Percentiles rank a stretch among this genome's conserved stretches.
phyloP scores from a whole-genome alignment of 2,113 vertebrate species.

The Hystrix brachyura region DNA sequence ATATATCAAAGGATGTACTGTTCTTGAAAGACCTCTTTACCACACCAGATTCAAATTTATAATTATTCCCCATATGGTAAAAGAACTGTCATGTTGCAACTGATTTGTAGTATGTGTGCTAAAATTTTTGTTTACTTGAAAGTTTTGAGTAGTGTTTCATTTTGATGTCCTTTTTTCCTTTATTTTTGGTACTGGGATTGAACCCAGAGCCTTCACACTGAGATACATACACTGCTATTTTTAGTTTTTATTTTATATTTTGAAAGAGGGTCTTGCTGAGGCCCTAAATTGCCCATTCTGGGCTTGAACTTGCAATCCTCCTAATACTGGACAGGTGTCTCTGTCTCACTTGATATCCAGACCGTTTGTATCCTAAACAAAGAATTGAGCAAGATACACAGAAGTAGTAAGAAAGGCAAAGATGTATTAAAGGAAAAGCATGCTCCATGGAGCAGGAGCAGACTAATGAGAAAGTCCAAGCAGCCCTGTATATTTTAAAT shows the following conservation, averaged over 20 bases:
- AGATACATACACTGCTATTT: not conserved
- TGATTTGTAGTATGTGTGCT: not conserved
- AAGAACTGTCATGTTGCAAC: not conserved
- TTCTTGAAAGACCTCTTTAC: slow-evolving; percentile 32
- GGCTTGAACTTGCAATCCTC: not conserved
- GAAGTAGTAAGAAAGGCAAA: not conserved
- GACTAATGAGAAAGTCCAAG: not conserved
- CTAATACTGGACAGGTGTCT: not conserved
- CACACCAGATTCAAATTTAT: not conserved
- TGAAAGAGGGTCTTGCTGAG: not conserved
- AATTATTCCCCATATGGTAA: not conserved
- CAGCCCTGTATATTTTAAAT: not conserved
- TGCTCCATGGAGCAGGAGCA: not conserved
- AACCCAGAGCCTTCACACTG: not conserved
- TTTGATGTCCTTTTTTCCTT: not conserved
- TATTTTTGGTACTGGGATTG: not conserved
- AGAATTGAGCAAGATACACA: not conserved
- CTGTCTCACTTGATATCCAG: not conserved
- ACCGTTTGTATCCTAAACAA: not conserved
- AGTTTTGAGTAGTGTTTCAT: slow-evolving; percentile 2
- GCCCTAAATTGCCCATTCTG: not conserved
- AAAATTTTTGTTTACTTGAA: slow-evolving; percentile 14
- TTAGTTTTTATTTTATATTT: not conserved
- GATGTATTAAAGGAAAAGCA: not conserved
- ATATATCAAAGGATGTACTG: slow-evolving; percentile 12